Conservation (phyloP, 1,140 invertebrate genomes). For the Aporrectodea caliginosa region DNA sequence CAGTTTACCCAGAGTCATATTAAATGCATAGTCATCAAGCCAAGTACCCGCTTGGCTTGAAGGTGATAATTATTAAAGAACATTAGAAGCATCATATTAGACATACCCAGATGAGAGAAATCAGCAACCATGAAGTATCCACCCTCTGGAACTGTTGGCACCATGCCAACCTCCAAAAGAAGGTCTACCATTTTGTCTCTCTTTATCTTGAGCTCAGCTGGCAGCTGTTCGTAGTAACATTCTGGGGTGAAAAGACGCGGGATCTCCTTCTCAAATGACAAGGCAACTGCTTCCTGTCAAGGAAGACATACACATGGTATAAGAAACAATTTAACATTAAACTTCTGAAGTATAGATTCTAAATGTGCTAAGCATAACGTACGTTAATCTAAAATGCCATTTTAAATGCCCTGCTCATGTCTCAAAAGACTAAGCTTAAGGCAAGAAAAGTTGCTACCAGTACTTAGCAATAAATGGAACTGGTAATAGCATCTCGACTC, state of each 20-base stretch:
- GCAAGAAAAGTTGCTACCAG: neutral
- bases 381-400: neutral
- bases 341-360: neutral
- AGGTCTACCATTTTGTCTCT: slow-evolving; percentile 75
- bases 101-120: slow-evolving; percentile 62
- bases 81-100: too few species aligned
- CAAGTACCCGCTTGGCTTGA: too few species aligned
- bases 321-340: neutral
- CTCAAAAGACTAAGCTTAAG: neutral
- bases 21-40: too few species aligned
- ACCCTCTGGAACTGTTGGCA: slow-evolving; percentile 86
- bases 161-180: slow-evolving; percentile 76
- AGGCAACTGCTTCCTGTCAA: slow-evolving; percentile 80
- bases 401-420: neutral
- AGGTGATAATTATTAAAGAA: too few species aligned
- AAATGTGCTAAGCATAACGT: neutral
- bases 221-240: slow-evolving; percentile 79
- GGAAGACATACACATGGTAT: neutral
- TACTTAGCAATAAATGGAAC: neutral
- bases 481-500: too few species aligned
- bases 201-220: slow-evolving; percentile 74
- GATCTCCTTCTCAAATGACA: slow-evolving; percentile 83
- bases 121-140: slow-evolving; percentile 96
- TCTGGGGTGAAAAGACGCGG: slow-evolving; percentile 64
- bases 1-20: too few species aligned